phyloP scores from a whole-genome alignment of 2,888 invertebrate genomes.

The Endomychus coccineus region DNA sequence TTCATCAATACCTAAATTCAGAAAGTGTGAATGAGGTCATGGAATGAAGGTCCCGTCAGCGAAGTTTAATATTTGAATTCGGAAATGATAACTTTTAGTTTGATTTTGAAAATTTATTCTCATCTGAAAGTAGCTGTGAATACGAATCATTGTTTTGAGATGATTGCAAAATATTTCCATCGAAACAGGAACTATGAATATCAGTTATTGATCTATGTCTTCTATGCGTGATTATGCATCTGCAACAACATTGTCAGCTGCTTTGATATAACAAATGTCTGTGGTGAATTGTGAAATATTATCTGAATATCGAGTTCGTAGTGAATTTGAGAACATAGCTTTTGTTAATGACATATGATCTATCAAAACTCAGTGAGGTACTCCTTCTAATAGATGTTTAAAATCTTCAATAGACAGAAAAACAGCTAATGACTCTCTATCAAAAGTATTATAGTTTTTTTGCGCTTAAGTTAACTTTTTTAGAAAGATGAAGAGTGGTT shows the following conservation, averaged over 20 bases:
- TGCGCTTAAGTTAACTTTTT: no score
- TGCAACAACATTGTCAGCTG: conserved; percentile 31
- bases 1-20: no score
- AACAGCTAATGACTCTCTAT: no score
- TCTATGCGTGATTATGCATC: conserved; percentile 26
- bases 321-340: conserved; percentile 26
- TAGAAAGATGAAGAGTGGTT: conserved; percentile 31
- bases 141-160: background rate
- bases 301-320: conserved; percentile 33
- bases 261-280: conserved; percentile 29
- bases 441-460: no score
- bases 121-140: no score
- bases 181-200: background rate
- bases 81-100: no score
- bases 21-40: no score
- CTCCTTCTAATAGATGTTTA: conserved; percentile 33
- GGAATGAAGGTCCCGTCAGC: no score
- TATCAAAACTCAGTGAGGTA: conserved; percentile 23
- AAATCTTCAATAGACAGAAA: conserved; percentile 30
- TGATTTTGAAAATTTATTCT: no score
- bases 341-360: conserved; percentile 33
- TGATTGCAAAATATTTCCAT: background rate
- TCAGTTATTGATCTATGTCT: background rate
- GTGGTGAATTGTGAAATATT: conserved; percentile 34
- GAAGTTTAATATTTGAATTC: no score